Base-by-base conservation (phyloP, 1,140 invertebrate species). In the Mycetomoellerius zeteki region DNA sequence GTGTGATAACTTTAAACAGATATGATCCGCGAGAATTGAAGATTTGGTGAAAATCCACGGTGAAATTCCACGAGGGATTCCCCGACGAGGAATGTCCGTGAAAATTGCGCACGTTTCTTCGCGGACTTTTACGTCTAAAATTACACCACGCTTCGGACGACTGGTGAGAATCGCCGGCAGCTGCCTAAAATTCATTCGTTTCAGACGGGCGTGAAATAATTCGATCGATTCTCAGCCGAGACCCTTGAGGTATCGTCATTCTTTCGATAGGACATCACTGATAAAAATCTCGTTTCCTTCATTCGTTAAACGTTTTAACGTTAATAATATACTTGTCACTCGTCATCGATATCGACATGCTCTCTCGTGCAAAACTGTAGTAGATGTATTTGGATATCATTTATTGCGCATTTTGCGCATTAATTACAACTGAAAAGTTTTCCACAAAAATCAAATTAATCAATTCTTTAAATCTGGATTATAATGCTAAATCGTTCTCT, bases 181-280 rank as follows among this genome's bases (percentile, higher is more conserved):
- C 16, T 33, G 19, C n/a, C 19, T 47, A 73, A 82, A 82, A 73
- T 60, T 82, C 50, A 73, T 47, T 56, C 37, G 19, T 69, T 69
- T 67, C 62, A 8, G 30, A 67, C 19, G 19, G 21, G 16, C 12
- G 43, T 60, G 19, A 75, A 82, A 24, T 27, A 30, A 58, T 8
- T 65, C 33, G 7, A 37, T 4, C 4, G 37, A 24, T 47, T 30
- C n/a, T 33, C 8, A n/a, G 10, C 37, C 47, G n/a, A 21, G 62
- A 21, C 27, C 33, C 24, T 81, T 14, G 27, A 43, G 16, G 10
- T 16, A 72, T 21, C 30, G 16, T 30, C 43, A 19, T 82, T 72
- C 69, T n/a, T 52, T 72, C 24, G 21, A 5, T 21, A 14, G n/a
- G 30, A 14, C 19, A 33, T 65, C 27, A 16, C 8, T 47, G 77